Percentiles rank a stretch among this genome's conserved stretches.
These are phyloP conservation scores for Adelges cooleyi DNA, from an alignment of 1,140 invertebrate species.

Conservation along the genomic window DNA sequence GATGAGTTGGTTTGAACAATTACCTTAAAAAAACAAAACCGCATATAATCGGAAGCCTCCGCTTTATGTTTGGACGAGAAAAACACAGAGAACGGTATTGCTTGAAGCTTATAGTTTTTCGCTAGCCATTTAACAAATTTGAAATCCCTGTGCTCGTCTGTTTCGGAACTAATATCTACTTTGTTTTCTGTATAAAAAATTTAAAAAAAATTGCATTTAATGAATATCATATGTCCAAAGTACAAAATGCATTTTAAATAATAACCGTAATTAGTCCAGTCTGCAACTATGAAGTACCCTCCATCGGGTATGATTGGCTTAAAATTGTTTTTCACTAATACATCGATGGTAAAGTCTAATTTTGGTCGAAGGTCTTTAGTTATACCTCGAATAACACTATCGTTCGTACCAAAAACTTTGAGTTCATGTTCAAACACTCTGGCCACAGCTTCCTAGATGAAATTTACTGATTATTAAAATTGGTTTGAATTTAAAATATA, in stretches of 20 bases:
- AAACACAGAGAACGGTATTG: conserved; percentile 90
- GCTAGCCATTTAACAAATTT: conserved; percentile 91
- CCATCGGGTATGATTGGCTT: conserved; percentile 86
- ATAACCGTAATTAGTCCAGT: conserved; percentile 74
- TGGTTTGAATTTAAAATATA: too few species aligned
- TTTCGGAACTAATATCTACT: conserved; percentile 51
- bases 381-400: conserved; percentile 78
- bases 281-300: conserved; percentile 93
- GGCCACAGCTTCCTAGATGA: conserved; percentile 74
- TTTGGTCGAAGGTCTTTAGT: conserved; percentile 68
- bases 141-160: conserved; percentile 69
- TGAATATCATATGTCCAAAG: too few species aligned
- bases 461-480: too few species aligned
- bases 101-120: conserved; percentile 81
- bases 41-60: conserved; percentile 74
- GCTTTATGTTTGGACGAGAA: conserved; percentile 71
- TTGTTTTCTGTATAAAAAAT: conserved; percentile 31
- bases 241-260: too few species aligned
- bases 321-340: conserved; percentile 70
- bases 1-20: too few species aligned
- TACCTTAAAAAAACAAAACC: conserved; percentile 92
- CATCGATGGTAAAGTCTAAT: conserved; percentile 69
- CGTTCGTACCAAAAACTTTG: conserved; percentile 50
- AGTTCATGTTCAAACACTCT: conserved; percentile 80
- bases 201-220: too few species aligned